A percentile compares a stretch with the other conserved stretches of the same genome.
phyloP scores from a whole-genome alignment of 2,113 vertebrate species.

The Asarcornis scutulata region DNA sequence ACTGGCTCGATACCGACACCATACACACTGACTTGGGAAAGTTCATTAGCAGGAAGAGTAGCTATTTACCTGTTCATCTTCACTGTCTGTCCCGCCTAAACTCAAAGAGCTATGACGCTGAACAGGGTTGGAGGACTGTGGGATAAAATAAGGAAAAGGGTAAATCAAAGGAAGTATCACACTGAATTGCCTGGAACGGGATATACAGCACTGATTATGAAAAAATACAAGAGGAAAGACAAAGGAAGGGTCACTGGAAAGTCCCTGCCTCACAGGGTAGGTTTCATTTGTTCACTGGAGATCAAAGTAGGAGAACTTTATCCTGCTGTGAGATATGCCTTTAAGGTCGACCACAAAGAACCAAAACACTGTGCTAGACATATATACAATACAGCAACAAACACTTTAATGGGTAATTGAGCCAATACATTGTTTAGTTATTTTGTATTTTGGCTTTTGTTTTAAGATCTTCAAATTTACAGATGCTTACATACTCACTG shows the following conservation, averaged over 20 bases:
- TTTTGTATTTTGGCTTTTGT: not conserved
- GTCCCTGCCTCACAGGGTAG: not conserved
- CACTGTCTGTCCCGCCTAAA: conserved; percentile 83
- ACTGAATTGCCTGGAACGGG: not conserved
- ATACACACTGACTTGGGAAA: not conserved
- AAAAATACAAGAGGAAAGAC: conserved; percentile 45
- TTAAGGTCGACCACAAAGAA: not conserved
- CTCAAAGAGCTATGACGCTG: conserved; percentile 82
- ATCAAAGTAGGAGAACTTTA: not conserved
- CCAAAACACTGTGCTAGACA: not conserved
- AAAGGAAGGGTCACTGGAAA: not conserved
- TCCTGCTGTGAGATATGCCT: not conserved
- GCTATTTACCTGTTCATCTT: conserved; percentile 84
- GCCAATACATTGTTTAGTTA: not conserved
- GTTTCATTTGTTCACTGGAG: not conserved
- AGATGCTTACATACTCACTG: not conserved
- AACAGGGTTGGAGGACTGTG: conserved; percentile 69
- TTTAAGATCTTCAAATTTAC: not conserved
- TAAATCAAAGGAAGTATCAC: conserved; percentile 45
- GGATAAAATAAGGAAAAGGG: conserved; percentile 58
- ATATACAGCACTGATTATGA: not conserved
- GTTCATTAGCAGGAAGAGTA: conserved; percentile 30
- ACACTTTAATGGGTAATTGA: not conserved
- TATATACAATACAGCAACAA: not conserved
- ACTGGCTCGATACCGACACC: not conserved